Evolutionary conservation across 2,113 vertebrate species (phyloP), one percentile per base, ranked within the genome.

Genomic region (Promerops cafer): DNA sequence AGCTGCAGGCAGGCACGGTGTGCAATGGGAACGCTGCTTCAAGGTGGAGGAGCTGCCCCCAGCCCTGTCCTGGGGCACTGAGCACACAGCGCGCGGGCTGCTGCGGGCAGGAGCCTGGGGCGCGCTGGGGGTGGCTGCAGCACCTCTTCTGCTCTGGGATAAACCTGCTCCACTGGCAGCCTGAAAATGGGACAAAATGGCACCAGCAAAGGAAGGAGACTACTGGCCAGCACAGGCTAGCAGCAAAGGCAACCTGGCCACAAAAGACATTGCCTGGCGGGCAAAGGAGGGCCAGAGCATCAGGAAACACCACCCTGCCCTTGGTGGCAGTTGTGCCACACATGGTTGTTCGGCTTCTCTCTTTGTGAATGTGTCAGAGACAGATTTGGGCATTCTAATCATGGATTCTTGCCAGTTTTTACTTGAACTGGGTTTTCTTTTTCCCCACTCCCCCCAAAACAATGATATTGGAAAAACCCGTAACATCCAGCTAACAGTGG

Each of bases 51-150:
- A 42, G 33, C n/a, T 54, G 75, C 16, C 64, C 44, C 17, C 7
- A 3, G 28, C 22, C 15, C 19, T 35, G 33, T 64, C 10, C 9
- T 0, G 1, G 21, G 74, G 5, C 45, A 2, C 4, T 0, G 37
- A 35, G 13, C 33, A 0, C 23, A 0, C 1, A 2, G 10, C 2
- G 0, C 10, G 31, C 2, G 0, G 40, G 23, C 21, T 2, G 37
- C 28, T 71, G 31, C 59, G 4, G 2, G 14, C 28, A 28, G 35
- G 16, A 6, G 7, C 53, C 15, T 1, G 5, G 15, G 30, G 10
- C 0, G 1, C 2, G 3, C 21, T 3, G 18, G 3, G 9, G 7
- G 5, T 1, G 8, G 8, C 42, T 54, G 42, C 4, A 1, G 7
- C 0, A 1, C 64, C 42, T 23, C 42, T 0, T 24, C 45, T 42